Evolutionary conservation across 2,888 invertebrate species (phyloP).

Genomic region (Cynaeus angustus): DNA sequence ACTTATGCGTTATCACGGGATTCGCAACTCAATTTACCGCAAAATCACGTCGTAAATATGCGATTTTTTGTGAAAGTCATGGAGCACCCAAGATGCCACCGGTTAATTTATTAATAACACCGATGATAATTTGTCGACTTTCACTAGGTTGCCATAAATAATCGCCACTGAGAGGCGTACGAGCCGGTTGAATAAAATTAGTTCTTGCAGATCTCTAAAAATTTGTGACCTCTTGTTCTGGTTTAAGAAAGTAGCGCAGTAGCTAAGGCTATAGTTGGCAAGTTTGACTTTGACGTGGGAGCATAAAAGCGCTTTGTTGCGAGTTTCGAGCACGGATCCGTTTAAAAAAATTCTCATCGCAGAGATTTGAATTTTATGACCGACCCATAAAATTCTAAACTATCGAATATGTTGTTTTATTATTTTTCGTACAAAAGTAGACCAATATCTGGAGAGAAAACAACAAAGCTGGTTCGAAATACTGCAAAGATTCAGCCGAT

Average conservation of each 20-base stretch:
- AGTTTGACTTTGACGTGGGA: too few relatives aligned
- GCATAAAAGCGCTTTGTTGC: too few relatives aligned
- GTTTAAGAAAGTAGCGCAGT: background rate
- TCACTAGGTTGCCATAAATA: constrained; percentile 25
- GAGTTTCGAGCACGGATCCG: too few relatives aligned
- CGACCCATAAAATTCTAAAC: too few relatives aligned
- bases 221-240: background rate
- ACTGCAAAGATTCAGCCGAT: too few relatives aligned
- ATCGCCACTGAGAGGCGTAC: background rate
- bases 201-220: background rate
- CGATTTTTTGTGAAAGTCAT: constrained; percentile 29
- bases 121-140: constrained; percentile 28
- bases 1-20: background rate
- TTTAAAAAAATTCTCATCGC: too few relatives aligned
- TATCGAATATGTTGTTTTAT: too few relatives aligned
- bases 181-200: background rate
- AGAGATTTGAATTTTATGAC: too few relatives aligned
- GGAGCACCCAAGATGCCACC: constrained; percentile 29
- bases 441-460: too few relatives aligned
- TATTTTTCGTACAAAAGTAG: too few relatives aligned
- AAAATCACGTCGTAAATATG: constrained; percentile 29
- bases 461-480: too few relatives aligned
- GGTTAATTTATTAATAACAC: constrained; percentile 35
- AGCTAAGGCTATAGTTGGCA: too few relatives aligned
- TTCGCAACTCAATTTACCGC: constrained; percentile 15